These are phyloP conservation scores for Scopus umbretta DNA, from an alignment of 2,113 vertebrate genomes.

Conservation along the genomic window DNA sequence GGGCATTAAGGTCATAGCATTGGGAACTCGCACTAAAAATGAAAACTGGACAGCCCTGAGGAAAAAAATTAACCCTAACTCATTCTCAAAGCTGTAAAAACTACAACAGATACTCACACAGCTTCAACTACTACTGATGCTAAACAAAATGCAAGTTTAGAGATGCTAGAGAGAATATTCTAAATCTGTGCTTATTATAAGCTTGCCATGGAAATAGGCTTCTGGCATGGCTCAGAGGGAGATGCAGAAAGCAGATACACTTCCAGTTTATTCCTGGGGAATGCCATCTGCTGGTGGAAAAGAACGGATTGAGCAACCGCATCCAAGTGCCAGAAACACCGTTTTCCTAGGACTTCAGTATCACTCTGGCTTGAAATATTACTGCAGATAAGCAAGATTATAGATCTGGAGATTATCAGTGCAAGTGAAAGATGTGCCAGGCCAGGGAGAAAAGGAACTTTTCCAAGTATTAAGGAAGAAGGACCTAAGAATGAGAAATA, in stretches of 20 bases:
- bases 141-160: not conserved
- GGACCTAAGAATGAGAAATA: not conserved
- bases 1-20: not conserved
- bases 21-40: not conserved
- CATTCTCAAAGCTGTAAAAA: not conserved
- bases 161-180: not conserved
- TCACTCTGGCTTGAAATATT: not conserved
- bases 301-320: not conserved
- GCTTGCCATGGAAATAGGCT: not conserved
- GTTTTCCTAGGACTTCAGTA: not conserved
- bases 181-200: not conserved
- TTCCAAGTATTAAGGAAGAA: not conserved
- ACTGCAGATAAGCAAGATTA: not conserved
- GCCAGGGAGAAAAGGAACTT: not conserved
- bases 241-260: not conserved
- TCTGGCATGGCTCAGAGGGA: not conserved
- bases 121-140: not conserved
- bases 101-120: not conserved
- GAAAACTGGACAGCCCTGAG: not conserved
- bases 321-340: not conserved
- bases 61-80: not conserved
- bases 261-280: not conserved
- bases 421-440: not conserved
- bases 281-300: not conserved
- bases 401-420: not conserved